phyloP scores from a whole-genome alignment of 2,888 invertebrate species.

The Philopedon plagiatum region DNA sequence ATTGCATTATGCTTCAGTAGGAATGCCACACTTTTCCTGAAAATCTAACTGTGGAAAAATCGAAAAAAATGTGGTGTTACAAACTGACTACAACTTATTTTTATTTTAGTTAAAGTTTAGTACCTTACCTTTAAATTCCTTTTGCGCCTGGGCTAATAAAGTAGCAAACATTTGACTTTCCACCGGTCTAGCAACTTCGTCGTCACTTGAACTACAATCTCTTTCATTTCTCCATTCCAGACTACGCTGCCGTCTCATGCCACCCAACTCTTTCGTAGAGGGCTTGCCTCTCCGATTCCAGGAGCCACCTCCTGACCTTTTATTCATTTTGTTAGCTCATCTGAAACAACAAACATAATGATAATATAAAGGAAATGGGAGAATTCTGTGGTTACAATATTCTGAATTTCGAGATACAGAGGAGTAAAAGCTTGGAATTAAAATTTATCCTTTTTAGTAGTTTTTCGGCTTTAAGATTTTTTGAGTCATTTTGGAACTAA shows the following conservation, averaged over 20 bases:
- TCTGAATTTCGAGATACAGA: too few species aligned
- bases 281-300: conserved; percentile 62
- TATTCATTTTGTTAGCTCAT: conserved; percentile 48
- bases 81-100: too few species aligned
- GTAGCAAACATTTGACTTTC: conserved; percentile 74
- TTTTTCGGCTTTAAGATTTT: too few species aligned
- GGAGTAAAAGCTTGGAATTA: too few species aligned
- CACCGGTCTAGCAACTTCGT: conserved; percentile 70
- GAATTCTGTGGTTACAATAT: too few species aligned
- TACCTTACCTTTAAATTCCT: conserved; percentile 72
- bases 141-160: conserved; percentile 73
- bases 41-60: too few species aligned
- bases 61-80: too few species aligned
- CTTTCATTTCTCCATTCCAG: conserved; percentile 73
- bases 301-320: conserved; percentile 63
- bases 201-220: conserved; percentile 73
- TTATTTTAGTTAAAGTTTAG: too few species aligned
- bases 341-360: conserved; percentile 39
- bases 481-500: too few species aligned
- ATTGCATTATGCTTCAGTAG: too few species aligned
- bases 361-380: background rate
- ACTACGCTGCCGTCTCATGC: conserved; percentile 72
- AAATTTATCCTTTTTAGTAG: too few species aligned
- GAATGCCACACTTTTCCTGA: too few species aligned
- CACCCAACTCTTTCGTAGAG: conserved; percentile 48